Evolutionary conservation across 2,797 vertebrate genomes (phyloP), one percentile per base, ranked within the genome.

Genomic region (Brachymystax lenok): DNA sequence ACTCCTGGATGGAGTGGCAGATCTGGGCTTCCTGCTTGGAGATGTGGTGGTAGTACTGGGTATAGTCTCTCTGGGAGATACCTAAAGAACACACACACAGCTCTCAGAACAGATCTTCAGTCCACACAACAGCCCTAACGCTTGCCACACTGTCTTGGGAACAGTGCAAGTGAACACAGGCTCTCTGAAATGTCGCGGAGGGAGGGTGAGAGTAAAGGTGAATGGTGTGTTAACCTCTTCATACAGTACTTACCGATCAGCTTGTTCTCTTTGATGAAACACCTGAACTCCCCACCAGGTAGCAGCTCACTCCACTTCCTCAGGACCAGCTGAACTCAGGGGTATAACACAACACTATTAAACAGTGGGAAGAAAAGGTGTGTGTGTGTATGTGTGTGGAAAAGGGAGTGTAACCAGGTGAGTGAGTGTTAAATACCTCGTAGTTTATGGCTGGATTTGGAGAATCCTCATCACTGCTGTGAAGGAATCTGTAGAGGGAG

Each of bases 291-390:
- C 64, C 96, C 98, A 1, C 98, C 98, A 30, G 98, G 97, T 87
- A 98, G 98, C 85, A 99, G 91, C 89, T 99, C 98, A 76, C 97
- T 98, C 98, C 98, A 99, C 90, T 98, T 99, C 74, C 98, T 96
- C 84, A 99, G 88, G 80, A 98, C 97, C 84, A 99, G 95, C 98
- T 99, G 79, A 77, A 1, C 75, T 7, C 82, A 21, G 21, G 0
- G 17, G 56, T 5, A 52, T 35, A 56, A 24, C 4, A 66, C 2
- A 74, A 8, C 30, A 77, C 1, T 10, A 12, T 19, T 17, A 14
- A 54, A 50, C 12, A 35, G 28, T 1, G 24, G 4, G 59, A 27
- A 24, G 21, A 61, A 24, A 61, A 28, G 14, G 21, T 72, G 61
- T 19, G 28, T 64, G 8, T 7, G 35, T 35, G 35, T 40, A 7